phyloP scores from a whole-genome alignment of 2,888 invertebrate species.

The Eupithecia tripunctaria region DNA sequence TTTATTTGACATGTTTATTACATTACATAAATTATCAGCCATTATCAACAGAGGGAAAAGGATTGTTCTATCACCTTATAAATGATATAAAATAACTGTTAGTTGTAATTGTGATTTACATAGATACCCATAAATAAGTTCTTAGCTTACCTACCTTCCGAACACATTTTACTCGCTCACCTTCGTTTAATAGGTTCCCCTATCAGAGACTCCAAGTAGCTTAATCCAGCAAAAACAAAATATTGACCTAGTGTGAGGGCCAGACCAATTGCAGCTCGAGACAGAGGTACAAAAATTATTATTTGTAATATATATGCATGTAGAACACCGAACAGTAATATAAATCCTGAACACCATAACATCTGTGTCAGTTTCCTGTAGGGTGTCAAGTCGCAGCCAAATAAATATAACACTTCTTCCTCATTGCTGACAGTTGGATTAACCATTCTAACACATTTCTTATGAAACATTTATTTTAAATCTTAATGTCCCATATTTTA shows the following conservation, averaged over 20 bases:
- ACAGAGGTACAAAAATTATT: neutral
- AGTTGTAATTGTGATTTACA: neutral
- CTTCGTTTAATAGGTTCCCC: neutral
- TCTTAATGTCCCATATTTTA: neutral
- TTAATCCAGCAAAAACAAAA: neutral
- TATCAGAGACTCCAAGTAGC: neutral
- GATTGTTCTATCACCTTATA: too few species aligned
- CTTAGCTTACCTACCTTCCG: neutral
- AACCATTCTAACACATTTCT: neutral
- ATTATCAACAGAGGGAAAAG: neutral
- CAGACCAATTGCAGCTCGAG: neutral
- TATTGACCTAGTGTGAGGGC: neutral
- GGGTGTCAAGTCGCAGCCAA: neutral
- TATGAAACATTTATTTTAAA: neutral
- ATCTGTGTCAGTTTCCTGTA: neutral
- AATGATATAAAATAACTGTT: neutral
- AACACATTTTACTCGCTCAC: neutral
- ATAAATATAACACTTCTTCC: neutral
- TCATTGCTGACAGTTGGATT: neutral
- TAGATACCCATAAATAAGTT: neutral
- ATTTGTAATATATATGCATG: neutral
- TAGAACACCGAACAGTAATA: neutral
- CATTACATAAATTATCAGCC: neutral
- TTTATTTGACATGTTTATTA: too few species aligned
- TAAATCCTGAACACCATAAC: neutral